These are phyloP conservation scores for Philypnodon macrostomus DNA, from an alignment of 2,797 vertebrate genomes.

Conservation along the genomic window DNA sequence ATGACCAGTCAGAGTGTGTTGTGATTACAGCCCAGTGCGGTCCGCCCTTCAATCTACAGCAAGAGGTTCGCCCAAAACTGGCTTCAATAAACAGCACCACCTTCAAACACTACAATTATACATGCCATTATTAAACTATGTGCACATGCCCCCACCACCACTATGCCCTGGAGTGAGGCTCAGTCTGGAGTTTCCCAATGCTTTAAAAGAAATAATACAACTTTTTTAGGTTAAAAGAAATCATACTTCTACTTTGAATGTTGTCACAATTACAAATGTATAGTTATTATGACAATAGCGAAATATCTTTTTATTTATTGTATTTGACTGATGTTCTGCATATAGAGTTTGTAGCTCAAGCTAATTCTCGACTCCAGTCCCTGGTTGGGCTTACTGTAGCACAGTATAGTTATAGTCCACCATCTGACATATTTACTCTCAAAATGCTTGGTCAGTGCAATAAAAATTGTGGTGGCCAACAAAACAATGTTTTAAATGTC, in stretches of 20 bases:
- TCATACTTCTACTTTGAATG: not conserved
- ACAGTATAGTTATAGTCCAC: no score
- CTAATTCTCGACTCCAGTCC: no score
- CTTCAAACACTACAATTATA: constrained; percentile 29
- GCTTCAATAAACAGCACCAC: constrained; percentile 15
- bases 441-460: no score
- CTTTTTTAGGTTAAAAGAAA: not conserved
- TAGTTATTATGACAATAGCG: not conserved
- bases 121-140: constrained; percentile 9
- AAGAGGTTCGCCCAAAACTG: constrained; percentile 12
- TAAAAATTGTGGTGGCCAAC: no score
- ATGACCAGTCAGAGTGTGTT: constrained; percentile 14
- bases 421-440: no score
- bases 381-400: no score
- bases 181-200: not conserved
- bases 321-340: no score
- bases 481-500: no score
- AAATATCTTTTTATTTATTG: no score
- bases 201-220: not conserved
- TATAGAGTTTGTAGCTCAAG: no score
- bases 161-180: not conserved
- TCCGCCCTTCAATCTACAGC: constrained; percentile 32
- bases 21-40: constrained; percentile 28
- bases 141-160: not conserved
- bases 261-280: no score